These are phyloP conservation scores for Thecophora atra DNA, from an alignment of 2,888 invertebrate species.

Conservation along the genomic window DNA sequence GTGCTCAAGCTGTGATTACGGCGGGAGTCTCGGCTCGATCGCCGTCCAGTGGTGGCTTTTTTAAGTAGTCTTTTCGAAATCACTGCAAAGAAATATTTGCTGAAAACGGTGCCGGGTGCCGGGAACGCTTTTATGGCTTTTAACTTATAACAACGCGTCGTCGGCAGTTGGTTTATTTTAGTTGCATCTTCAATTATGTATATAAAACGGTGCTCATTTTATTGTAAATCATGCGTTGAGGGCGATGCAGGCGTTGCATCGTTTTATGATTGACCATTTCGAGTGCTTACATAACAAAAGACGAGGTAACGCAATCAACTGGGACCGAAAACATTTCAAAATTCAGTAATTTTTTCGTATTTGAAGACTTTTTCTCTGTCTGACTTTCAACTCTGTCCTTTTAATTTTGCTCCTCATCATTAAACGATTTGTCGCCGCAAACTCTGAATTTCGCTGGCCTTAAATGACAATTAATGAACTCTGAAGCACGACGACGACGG, in stretches of 20 bases:
- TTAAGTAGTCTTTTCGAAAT: not conserved
- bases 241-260: not conserved
- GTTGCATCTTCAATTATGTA: not conserved
- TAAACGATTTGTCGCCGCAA: constrained; percentile 22
- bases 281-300: too few species aligned
- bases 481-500: not conserved
- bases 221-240: constrained; percentile 3
- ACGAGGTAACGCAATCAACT: too few species aligned
- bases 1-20: constrained; percentile 15
- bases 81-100: not conserved
- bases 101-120: not conserved
- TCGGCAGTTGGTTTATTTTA: not conserved
- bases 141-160: not conserved
- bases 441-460: not conserved
- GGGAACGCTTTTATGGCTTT: constrained; percentile 7
- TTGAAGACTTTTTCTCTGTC: too few species aligned
- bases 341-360: too few species aligned
- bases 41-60: too few species aligned
- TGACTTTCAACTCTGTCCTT: too few species aligned
- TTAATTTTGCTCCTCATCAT: too few species aligned
- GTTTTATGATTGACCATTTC: not conserved
- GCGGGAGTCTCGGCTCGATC: constrained; percentile 7
- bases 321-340: too few species aligned
- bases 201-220: not conserved
- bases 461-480: not conserved